These are phyloP conservation scores for Crioceris asparagi DNA, from an alignment of 2,888 invertebrate species.

Conservation along the genomic window DNA sequence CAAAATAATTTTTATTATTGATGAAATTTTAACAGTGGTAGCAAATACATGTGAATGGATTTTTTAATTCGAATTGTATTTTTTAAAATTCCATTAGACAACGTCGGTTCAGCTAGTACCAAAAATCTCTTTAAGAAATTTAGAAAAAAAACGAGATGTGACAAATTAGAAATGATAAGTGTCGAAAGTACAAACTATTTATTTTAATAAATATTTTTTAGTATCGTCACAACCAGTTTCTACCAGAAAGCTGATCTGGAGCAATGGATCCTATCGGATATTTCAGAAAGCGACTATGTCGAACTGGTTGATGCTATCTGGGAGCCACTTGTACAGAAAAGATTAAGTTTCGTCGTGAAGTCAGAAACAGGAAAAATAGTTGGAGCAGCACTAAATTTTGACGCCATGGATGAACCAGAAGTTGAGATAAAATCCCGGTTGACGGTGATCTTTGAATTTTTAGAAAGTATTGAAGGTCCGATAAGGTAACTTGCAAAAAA, in stretches of 20 bases:
- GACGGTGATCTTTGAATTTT: conserved; percentile 62
- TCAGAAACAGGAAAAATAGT: conserved; percentile 46
- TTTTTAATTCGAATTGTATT: too few species aligned
- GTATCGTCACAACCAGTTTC: conserved; percentile 77
- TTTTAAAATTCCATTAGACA: too few species aligned
- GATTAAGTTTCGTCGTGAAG: conserved; percentile 60
- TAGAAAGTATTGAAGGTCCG: conserved; percentile 67
- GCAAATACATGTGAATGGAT: too few species aligned
- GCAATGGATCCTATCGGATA: conserved; percentile 61
- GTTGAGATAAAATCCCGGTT: conserved; percentile 58
- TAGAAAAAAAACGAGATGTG: too few species aligned
- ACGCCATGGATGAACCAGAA: conserved; percentile 70
- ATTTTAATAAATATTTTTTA: too few species aligned
- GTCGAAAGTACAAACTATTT: too few species aligned
- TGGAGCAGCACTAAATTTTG: conserved; percentile 70
- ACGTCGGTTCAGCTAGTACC: too few species aligned
- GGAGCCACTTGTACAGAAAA: conserved; percentile 54
- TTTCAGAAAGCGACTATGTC: conserved; percentile 56
- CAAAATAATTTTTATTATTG: too few species aligned
- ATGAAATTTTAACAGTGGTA: too few species aligned
- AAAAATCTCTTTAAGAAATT: too few species aligned
- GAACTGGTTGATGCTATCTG: conserved; percentile 60
- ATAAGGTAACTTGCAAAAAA: conserved; percentile 51
- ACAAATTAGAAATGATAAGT: too few species aligned
- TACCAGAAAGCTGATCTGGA: conserved; percentile 80